These are phyloP conservation scores for Athene noctua DNA, from an alignment of 2,113 vertebrate species.

Conservation along the genomic window DNA sequence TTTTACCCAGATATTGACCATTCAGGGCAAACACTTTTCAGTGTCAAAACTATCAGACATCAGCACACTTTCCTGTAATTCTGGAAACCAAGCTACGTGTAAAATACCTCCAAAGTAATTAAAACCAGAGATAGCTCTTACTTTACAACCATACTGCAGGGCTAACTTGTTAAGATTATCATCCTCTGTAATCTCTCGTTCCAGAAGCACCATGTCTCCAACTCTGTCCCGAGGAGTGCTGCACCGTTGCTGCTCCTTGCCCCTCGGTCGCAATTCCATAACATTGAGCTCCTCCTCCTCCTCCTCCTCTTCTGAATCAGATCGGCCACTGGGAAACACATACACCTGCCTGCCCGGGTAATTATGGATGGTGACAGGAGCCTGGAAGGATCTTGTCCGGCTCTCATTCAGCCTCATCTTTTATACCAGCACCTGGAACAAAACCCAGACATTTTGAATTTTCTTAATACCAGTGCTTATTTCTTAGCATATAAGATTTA, in stretches of 20 bases:
- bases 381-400: conserved; percentile 80
- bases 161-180: conserved; percentile 94
- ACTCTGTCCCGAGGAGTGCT: conserved; percentile 3
- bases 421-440: conserved; percentile 30
- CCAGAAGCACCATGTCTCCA: conserved; percentile 77
- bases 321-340: conserved; percentile 73
- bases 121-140: conserved; percentile 54
- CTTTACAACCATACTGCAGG: conserved; percentile 93
- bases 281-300: conserved; percentile 86
- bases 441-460: not conserved
- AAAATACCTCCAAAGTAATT: fast-evolving
- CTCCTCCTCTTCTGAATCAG: conserved; percentile 70
- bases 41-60: not conserved
- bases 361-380: conserved; percentile 80
- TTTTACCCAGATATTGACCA: not conserved
- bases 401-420: conserved; percentile 83
- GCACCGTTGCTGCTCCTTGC: conserved; percentile 61
- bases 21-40: no score
- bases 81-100: fast-evolving
- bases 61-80: not conserved
- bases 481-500: not conserved
- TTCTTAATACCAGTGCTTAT: not conserved
- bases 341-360: conserved; percentile 84
- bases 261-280: conserved; percentile 73
- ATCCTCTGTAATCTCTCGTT: conserved; percentile 76